These are phyloP conservation scores for Myrmophylax atrothorax DNA, from an alignment of 2,113 vertebrate species.

Conservation along the genomic window DNA sequence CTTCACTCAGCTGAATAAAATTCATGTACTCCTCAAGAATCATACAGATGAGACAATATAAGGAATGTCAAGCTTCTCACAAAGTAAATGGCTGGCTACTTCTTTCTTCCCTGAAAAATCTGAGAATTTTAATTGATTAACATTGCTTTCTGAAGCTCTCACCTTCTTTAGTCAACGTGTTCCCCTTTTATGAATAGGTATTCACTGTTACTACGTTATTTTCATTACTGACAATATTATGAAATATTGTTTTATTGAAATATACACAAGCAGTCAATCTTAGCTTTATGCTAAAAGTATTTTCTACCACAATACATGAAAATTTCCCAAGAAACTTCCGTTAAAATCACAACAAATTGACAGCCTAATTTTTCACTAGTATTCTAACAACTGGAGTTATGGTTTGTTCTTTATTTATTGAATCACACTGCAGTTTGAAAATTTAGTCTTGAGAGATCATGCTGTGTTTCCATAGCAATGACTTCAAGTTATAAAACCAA, in stretches of 20 bases:
- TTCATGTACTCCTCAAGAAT: neutral
- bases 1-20: neutral
- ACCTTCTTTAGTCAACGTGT: neutral
- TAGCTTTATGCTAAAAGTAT: neutral
- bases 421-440: constrained; percentile 19
- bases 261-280: neutral
- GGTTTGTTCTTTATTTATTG: constrained; percentile 13
- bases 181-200: neutral
- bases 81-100: neutral
- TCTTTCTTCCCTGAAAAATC: neutral
- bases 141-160: neutral
- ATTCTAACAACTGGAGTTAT: neutral
- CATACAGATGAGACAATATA: neutral
- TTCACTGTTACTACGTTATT: neutral
- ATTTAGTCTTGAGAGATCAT: constrained; percentile 47
- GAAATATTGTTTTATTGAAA: neutral
- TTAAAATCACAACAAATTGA: neutral
- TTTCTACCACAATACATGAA: neutral
- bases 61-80: neutral
- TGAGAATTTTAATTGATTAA: neutral
- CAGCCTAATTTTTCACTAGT: neutral
- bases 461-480: constrained; percentile 74
- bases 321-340: neutral
- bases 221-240: neutral
- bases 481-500: constrained; percentile 54